A percentile compares a stretch with the other conserved stretches of the same genome.
Evolutionary conservation across 2,797 vertebrate species (phyloP).

Genomic region (Cebuella pygmaea): DNA sequence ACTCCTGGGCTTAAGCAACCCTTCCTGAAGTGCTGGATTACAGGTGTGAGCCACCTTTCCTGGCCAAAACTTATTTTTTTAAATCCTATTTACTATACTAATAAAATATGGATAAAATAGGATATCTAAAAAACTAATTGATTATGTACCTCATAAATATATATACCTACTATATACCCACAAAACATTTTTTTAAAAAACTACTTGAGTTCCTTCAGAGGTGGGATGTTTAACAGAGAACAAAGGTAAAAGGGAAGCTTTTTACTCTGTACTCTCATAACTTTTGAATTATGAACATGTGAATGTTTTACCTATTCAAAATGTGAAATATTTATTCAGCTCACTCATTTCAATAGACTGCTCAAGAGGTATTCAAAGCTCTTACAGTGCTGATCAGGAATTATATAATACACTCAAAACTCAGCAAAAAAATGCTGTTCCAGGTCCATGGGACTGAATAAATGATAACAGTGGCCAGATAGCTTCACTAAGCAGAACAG

Average conservation of each 20-base stretch:
- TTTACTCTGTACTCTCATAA: not conserved
- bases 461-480: not conserved
- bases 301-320: not conserved
- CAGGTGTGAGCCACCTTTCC: not conserved
- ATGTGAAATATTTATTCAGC: not conserved
- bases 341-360: not conserved
- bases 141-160: not conserved
- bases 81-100: not conserved
- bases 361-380: not conserved
- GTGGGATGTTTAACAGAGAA: not conserved
- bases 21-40: not conserved
- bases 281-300: not conserved
- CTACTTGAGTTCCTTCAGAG: not conserved
- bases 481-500: not conserved
- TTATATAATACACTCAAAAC: not conserved
- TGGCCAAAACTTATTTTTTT: not conserved
- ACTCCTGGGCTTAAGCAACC: not conserved
- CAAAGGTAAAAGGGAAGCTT: not conserved
- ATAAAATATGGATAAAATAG: constrained; percentile 14
- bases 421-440: not conserved
- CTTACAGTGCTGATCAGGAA: not conserved
- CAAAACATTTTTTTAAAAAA: not conserved
- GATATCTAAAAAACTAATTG: not conserved
- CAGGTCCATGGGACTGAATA: not conserved
- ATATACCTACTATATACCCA: not conserved